Conservation (phyloP, 1,140 invertebrate species). For the Glomeris maerens region DNA sequence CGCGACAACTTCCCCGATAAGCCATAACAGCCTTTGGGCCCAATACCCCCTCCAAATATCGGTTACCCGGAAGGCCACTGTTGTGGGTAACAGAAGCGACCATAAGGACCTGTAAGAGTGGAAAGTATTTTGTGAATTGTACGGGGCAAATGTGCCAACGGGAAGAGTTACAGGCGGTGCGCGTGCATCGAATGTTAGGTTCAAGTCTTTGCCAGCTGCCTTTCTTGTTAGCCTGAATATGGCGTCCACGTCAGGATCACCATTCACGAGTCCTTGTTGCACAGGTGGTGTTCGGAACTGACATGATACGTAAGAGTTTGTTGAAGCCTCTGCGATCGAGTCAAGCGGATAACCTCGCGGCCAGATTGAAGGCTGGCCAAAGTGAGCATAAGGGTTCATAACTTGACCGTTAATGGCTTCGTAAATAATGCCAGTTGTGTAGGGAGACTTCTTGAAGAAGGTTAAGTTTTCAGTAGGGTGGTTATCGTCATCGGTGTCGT, state of each 20-base stretch:
- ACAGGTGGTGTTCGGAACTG: conserved; percentile 16
- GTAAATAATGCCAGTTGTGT: conserved; percentile 4
- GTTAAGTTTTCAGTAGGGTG: background rate
- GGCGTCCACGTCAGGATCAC: conserved; percentile 29
- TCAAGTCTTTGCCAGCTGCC: conserved; percentile 9
- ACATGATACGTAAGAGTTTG: background rate
- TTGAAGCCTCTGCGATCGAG: background rate
- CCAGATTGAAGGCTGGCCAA: conserved; percentile 26
- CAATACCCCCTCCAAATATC: conserved; percentile 29
- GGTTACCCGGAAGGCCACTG: conserved; percentile 23
- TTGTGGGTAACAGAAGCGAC: conserved; percentile 23
- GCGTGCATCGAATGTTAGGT: conserved; percentile 19
- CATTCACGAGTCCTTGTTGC: conserved; percentile 27
- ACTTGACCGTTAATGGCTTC: conserved; percentile 1
- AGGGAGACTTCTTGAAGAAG: background rate
- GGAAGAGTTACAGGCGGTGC: conserved; percentile 20
- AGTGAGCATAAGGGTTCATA: conserved; percentile 26
- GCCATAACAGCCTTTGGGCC: conserved; percentile 23
- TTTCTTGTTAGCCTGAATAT: conserved; percentile 24
- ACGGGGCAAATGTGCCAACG: conserved; percentile 21
- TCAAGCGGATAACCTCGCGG: conserved; percentile 26
- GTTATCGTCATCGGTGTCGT: conserved; percentile 30
- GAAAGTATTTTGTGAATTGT: conserved; percentile 28
- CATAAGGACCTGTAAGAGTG: conserved; percentile 26
- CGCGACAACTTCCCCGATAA: conserved; percentile 20